phyloP scores from a whole-genome alignment of 2,797 vertebrate genomes.

The Pipistrellus kuhlii region DNA sequence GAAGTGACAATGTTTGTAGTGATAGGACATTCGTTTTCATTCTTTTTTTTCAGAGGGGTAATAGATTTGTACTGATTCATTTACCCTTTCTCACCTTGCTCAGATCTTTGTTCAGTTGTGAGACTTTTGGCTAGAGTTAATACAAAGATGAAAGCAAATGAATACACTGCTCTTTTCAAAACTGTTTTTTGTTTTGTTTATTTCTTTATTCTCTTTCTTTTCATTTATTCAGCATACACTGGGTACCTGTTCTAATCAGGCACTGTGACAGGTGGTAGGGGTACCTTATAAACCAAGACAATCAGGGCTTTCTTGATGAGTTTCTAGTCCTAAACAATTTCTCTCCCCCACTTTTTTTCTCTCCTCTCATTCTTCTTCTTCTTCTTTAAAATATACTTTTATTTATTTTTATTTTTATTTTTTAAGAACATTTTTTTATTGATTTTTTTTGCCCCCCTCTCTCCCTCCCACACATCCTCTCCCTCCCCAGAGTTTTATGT shows the following conservation, averaged over 20 bases:
- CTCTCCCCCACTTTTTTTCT: neutral
- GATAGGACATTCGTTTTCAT: neutral
- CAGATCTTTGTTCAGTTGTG: neutral
- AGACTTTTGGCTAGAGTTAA: neutral
- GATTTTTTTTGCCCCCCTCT: too few species aligned
- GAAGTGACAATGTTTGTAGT: neutral
- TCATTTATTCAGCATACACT: neutral
- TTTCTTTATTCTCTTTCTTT: neutral
- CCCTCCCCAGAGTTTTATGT: too few species aligned
- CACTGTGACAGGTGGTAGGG: neutral
- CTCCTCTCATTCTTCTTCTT: too few species aligned
- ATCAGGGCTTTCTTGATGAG: neutral
- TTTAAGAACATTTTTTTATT: too few species aligned
- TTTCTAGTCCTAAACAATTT: neutral
- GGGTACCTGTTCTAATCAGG: neutral
- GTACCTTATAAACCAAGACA: neutral
- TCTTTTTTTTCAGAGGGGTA: neutral
- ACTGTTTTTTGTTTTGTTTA: neutral
- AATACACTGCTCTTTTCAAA: neutral
- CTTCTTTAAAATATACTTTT: too few species aligned
- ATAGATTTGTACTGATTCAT: neutral
- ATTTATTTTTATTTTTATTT: too few species aligned
- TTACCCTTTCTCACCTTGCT: neutral
- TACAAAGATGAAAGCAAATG: conserved; percentile 11
- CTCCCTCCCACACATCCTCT: too few species aligned